Conservation (phyloP, 2,113 vertebrate genomes). For the Neodontobutis hainanensis region DNA sequence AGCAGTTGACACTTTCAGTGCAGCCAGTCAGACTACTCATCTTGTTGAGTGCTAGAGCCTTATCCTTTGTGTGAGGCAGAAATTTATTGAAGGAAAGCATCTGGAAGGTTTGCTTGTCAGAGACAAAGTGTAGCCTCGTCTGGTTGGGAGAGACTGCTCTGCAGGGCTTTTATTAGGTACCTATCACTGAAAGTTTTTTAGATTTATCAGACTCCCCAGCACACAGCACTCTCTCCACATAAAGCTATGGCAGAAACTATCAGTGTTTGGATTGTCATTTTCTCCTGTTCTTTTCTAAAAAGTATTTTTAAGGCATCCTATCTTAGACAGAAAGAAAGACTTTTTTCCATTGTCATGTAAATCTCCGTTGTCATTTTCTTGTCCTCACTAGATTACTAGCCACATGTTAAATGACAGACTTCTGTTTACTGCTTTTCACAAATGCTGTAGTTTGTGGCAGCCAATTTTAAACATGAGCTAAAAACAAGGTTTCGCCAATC, state of each 20-base stretch:
- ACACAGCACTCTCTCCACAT: conserved; percentile 26
- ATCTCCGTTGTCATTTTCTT: conserved; percentile 2
- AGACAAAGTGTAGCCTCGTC: conserved; percentile 60
- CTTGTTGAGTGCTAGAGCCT: conserved; percentile 41
- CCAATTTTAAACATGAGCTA: conserved; percentile 9
- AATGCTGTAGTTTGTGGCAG: conserved; percentile 15
- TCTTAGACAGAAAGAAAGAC: background rate
- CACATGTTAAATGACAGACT: conserved; percentile 15
- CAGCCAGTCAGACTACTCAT: conserved; percentile 43
- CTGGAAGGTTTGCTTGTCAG: conserved; percentile 58
- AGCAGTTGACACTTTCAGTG: conserved; percentile 38
- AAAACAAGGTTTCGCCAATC: conserved; percentile 5
- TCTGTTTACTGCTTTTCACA: background rate
- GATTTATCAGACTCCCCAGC: conserved; percentile 56
- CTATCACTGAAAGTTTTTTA: conserved; percentile 54
- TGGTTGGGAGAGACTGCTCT: conserved; percentile 47
- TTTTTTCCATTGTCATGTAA: background rate
- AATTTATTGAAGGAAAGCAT: conserved; percentile 59
- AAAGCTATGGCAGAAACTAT: background rate
- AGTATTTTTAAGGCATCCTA: background rate
- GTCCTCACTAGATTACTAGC: background rate
- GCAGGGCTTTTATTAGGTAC: conserved; percentile 59
- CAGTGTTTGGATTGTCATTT: background rate
- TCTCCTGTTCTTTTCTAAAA: conserved; percentile 11
- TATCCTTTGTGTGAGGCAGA: conserved; percentile 49